A percentile compares a stretch with the other conserved stretches of the same genome.
Evolutionary conservation across 2,113 vertebrate genomes (phyloP).

Genomic region (Gallinago media): DNA sequence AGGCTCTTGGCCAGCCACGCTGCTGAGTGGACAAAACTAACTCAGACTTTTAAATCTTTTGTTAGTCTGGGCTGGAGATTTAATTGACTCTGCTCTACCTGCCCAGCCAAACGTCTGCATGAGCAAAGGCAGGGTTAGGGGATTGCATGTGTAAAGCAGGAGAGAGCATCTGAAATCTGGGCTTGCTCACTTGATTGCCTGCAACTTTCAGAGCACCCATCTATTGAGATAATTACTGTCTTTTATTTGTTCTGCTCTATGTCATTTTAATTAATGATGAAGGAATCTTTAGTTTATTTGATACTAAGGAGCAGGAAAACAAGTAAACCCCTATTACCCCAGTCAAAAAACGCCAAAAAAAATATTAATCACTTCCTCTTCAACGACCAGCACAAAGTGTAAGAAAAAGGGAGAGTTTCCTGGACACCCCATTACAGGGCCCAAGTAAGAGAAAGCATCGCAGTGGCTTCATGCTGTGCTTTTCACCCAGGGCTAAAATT

Average conservation of each 20-base stretch:
- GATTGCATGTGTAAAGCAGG: not conserved
- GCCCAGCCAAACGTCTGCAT: not conserved
- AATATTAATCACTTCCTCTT: not conserved
- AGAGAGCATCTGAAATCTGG: not conserved
- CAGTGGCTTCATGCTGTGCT: not conserved
- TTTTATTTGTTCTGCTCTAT: not conserved
- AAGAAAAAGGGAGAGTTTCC: not conserved
- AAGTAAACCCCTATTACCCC: not conserved
- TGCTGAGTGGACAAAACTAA: not conserved
- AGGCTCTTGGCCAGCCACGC: not conserved
- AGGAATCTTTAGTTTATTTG: not conserved
- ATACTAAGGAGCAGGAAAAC: not conserved
- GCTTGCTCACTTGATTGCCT: not conserved
- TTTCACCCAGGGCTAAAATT: not conserved
- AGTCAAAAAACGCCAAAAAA: not conserved
- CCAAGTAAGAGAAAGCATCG: accelerated
- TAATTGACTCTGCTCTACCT: not conserved
- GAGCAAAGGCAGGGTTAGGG: not conserved
- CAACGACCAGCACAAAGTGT: not conserved
- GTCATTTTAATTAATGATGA: not conserved
- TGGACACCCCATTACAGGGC: too few species aligned
- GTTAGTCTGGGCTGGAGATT: not conserved
- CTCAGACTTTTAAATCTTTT: not conserved
- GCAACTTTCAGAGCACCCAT: not conserved
- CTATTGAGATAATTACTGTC: not conserved